phyloP scores from a whole-genome alignment of 2,888 invertebrate species.

The Bedellia somnulentella region DNA sequence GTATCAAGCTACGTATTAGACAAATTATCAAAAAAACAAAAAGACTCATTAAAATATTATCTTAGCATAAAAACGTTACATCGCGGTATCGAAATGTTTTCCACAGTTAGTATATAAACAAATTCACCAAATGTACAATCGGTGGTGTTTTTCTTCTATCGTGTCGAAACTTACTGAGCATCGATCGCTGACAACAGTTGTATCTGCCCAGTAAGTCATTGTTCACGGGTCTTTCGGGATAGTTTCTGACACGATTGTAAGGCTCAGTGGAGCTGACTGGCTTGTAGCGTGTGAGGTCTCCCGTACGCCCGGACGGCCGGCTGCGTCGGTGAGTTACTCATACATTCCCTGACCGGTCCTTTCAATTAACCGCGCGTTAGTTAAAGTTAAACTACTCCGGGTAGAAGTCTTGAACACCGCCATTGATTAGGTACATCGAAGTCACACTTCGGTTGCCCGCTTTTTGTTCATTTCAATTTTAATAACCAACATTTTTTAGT shows the following conservation, averaged over 20 bases:
- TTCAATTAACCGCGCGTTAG: slow-evolving; percentile 17
- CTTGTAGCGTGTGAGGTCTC: slow-evolving; percentile 23
- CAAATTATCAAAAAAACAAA: too few relatives aligned
- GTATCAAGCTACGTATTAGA: too few relatives aligned
- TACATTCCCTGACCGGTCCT: slow-evolving; percentile 20
- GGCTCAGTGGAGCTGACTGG: slow-evolving; percentile 18
- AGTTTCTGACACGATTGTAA: slow-evolving; percentile 15
- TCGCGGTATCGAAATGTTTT: slow-evolving; percentile 10
- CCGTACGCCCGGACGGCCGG: slow-evolving; percentile 20
- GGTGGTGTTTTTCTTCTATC: slow-evolving; percentile 17
- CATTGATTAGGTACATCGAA: slow-evolving; percentile 16
- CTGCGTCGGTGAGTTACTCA: slow-evolving; percentile 23
- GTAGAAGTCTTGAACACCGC: slow-evolving; percentile 21
- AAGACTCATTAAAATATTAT: too few relatives aligned
- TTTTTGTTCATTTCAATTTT: too few relatives aligned
- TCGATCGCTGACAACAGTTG: slow-evolving; percentile 22
- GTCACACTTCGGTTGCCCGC: slow-evolving; percentile 16
- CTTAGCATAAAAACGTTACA: too few relatives aligned
- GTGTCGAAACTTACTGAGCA: slow-evolving; percentile 27
- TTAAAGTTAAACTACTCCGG: slow-evolving; percentile 18
- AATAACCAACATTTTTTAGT: too few relatives aligned
- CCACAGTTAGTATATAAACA: slow-evolving; percentile 10
- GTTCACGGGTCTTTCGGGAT: slow-evolving; percentile 16
- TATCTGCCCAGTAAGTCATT: slow-evolving; percentile 19
- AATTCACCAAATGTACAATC: background rate